Base-by-base conservation (phyloP, 2,888 invertebrate genomes). In the Gasteruption jaculator region DNA sequence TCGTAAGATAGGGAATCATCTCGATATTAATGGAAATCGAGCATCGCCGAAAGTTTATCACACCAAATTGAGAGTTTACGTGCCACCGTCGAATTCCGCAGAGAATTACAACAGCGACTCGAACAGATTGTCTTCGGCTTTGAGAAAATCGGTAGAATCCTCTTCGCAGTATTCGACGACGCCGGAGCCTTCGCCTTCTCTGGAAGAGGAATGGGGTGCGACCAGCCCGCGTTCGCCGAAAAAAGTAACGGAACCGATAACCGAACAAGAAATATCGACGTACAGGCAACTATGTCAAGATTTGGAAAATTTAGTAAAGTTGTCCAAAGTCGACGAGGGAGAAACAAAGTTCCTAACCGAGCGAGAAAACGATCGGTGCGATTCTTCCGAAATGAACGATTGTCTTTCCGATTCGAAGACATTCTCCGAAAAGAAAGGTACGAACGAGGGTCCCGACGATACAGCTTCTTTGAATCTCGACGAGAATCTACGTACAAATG, bases 281-380 rank as follows among this genome's bases (percentile, higher is more conserved):
- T 67, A 66, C 38, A 56, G 52, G 16, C 54, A 60, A 22, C 52
- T 67, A n/a, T 66, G 67, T 38, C 58, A 58, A 45, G 63, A 67
- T 48, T 47, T 66, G 31, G 67, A 65, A 35, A 58, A 61, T 40
- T 50, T 67, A 14, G 32, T 35, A 24, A 11, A 20, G 14, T 12
- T 37, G 25, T 24, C 45, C 11, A 52, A 53, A 35, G 39, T 50
- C 8, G 43, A 47, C 16, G 40, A 44, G 20, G 43, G 34, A 26
- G 52, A 53, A 18, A 39, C 33, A 20, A 19, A 49, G 10, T 29
- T 47, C 27, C 42, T 43, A 34, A 24, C 29, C 10, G 44, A 43
- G 12, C 6, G 36, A 40, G 5, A 21, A 29, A 7, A 26, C 7
- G 5, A 18, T 15, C 16, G 19, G 14, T 19, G 22, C 39, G 12